Evolutionary conservation across 1,140 invertebrate genomes (phyloP).

Genomic region (Halictus rubicundus): DNA sequence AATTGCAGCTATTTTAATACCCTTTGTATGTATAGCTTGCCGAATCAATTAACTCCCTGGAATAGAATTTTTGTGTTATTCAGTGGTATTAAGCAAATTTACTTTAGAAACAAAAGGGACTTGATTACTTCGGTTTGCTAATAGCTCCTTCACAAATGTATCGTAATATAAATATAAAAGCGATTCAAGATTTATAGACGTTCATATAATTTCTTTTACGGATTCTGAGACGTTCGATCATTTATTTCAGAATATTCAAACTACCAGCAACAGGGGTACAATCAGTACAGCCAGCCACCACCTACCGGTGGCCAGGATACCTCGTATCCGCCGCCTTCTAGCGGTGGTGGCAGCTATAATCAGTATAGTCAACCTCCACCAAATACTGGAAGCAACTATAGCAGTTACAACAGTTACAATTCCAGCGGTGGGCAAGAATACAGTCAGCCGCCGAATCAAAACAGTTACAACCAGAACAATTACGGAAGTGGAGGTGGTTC

Average conservation of each 20-base stretch:
- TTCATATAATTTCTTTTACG: background rate
- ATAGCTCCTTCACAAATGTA: no score
- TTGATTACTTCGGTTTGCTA: no score
- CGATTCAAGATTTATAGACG: no score
- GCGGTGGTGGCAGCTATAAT: slow-evolving; percentile 67
- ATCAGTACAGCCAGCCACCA: slow-evolving; percentile 74
- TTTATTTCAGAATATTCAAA: slow-evolving; percentile 75
- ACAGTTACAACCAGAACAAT: slow-evolving; percentile 79
- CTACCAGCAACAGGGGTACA: slow-evolving; percentile 76
- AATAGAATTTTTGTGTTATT: no score
- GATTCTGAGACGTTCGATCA: background rate
- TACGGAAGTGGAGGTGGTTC: slow-evolving; percentile 79
- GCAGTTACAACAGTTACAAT: slow-evolving; percentile 67
- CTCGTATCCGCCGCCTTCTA: slow-evolving; percentile 74
- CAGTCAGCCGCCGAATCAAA: slow-evolving; percentile 69
- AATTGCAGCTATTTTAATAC: no score
- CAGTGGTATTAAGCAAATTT: no score
- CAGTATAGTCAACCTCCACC: slow-evolving; percentile 76
- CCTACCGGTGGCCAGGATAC: slow-evolving; percentile 71
- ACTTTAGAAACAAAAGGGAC: no score
- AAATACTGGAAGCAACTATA: slow-evolving; percentile 72
- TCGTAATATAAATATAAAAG: no score
- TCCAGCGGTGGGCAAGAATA: slow-evolving; percentile 74
- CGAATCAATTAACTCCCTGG: no score
- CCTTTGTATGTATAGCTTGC: no score